Evolutionary conservation across 30 jellyfish, hydroid and myxozoan species (phyloP), one percentile per base, ranked within the genome.

Genomic region (Pelagia noctiluca): DNA sequence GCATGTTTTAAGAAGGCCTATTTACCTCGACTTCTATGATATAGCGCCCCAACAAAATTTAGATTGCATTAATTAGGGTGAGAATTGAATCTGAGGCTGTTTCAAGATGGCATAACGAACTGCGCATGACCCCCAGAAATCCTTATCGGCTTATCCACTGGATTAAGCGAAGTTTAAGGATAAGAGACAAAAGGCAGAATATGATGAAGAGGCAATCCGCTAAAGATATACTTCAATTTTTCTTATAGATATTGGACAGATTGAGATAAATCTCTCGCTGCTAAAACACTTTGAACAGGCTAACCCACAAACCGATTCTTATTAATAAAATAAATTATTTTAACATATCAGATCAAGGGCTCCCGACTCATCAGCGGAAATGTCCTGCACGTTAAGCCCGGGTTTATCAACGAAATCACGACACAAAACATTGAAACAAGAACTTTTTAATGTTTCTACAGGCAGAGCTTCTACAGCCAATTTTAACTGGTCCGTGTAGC

Each of bases 221-320:
- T 82, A 47, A 82, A 68, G 35, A 82, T 82, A 68, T 80, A 76
- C 92, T 82, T 82, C 86, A 38, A 70, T 82, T 82, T 70, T 82
- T 85, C 92, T 82, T 82, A 68, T 69, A 82, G 62, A 76, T 50
- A 76, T 70, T 63, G 75, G 64, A 73, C 31, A 82, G 92, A 82
- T 82, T 68, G 92, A 68, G 62, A 82, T 82, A 82, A 82, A 82
- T 82, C 92, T 47, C 69, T 70, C 86, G 75, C 92, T 82, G 92
- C 71, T 82, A 82, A 82, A 82, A 82, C 79, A 82, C 86, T 82
- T 71, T 66, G 86, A 82, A 82, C 92, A 32, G 60, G 92, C 52
- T 80, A 69, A 34, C 69, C 80, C 86, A 70, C 71, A 68, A 36
- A 82, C 71, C n/a, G n/a, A n/a, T n/a, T n/a, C n/a, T 82, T 82